These are phyloP conservation scores for Agrochola litura DNA, from an alignment of 2,888 invertebrate species.

Conservation along the genomic window DNA sequence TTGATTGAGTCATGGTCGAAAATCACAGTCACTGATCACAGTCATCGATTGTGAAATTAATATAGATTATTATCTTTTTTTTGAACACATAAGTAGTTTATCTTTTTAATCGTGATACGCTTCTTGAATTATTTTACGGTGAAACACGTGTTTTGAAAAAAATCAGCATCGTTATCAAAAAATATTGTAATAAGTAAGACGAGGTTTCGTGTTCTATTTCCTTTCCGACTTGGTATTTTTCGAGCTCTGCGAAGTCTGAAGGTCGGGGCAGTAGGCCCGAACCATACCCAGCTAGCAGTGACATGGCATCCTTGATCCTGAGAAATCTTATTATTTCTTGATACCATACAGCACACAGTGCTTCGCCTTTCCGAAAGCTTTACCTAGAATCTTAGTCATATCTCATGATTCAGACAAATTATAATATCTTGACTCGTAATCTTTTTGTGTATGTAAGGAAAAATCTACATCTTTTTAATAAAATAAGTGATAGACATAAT, in stretches of 20 bases:
- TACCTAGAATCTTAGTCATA: slow-evolving; percentile 2
- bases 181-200: background rate
- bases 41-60: background rate
- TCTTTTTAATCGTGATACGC: background rate
- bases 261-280: background rate
- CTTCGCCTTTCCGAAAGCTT: background rate
- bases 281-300: background rate
- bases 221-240: background rate
- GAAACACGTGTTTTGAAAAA: slow-evolving; percentile 2
- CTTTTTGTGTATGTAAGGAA: too few species aligned
- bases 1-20: background rate
- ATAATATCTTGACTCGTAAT: background rate
- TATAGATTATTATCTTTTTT: background rate
- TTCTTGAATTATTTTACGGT: background rate
- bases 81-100: background rate
- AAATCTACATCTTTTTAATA: too few species aligned
- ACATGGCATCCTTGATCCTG: background rate
- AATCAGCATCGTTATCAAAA: background rate
- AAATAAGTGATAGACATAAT: too few species aligned
- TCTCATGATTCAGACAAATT: background rate
- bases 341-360: background rate
- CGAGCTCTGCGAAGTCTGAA: background rate
- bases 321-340: background rate
- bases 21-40: background rate
- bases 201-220: background rate